Evolutionary conservation across 2,797 vertebrate species (phyloP), one percentile per base, ranked within the genome.

Genomic region (Hirundo rustica): DNA sequence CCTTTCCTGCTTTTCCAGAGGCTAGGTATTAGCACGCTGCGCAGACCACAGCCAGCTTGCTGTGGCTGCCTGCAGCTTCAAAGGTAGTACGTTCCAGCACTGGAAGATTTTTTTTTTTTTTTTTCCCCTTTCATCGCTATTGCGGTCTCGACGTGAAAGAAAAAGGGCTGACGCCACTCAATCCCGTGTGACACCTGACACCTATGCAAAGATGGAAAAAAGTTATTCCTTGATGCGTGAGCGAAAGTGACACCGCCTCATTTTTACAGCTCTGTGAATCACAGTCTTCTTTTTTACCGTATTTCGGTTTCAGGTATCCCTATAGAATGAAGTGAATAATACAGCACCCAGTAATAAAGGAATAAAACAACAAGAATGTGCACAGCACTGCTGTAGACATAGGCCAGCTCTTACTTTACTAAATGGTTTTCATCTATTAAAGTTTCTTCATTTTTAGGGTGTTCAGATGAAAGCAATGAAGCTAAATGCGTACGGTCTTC

Each of bases 1-100:
- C 93, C 67, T 29, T 86, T 66, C 85, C 91, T 74, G 55, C 71
- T 71, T 93, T 93, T 93, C 88, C 92, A 89, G 84, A 60, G 48
- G 54, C 57, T 12, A 57, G 67, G 87, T 45, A 71, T 22, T 27
- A 92, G 78, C 84, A 68, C 38, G 79, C 50, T 25, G 51, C 64
- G 64, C 94, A 96, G 88, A 83, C 86, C 75, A 54, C 73, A 61
- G 82, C 64, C 87, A 67, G 67, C 34, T 40, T 22, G 10, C 57
- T 85, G 78, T 61, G 90, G 54, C 29, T 74, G 73, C 80, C 75
- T 64, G 66, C 82, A 70, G 92, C 84, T 96, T 77, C 75, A 51
- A 74, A 76, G 16, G 48, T 25, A 75, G 78, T 3, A 8, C 3
- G 34, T 86, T 81, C 85, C 92, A 91, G 40, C 74, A 77, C 54